Conservation (phyloP, 1,140 invertebrate species). For the Idris sp. region DNA sequence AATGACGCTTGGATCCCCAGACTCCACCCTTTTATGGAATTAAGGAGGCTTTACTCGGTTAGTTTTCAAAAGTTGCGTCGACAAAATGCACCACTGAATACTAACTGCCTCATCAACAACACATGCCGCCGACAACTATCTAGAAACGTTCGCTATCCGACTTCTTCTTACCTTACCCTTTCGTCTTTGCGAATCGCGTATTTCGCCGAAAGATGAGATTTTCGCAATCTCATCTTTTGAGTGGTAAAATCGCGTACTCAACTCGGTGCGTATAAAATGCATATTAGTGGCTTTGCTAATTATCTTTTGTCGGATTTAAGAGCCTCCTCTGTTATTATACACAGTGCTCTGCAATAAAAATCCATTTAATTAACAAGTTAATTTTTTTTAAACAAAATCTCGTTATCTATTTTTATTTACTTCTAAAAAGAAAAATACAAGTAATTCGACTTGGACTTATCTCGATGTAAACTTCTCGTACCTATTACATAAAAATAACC, state of each 20-base stretch:
- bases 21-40: slow-evolving; percentile 75
- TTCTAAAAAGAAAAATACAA: no score
- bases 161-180: slow-evolving; percentile 61
- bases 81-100: slow-evolving; percentile 75
- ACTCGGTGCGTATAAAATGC: slow-evolving; percentile 33
- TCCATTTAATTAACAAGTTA: slow-evolving; percentile 20
- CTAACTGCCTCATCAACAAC: slow-evolving; percentile 79
- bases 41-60: slow-evolving; percentile 76
- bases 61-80: slow-evolving; percentile 75
- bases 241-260: slow-evolving; percentile 71
- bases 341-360: slow-evolving; percentile 6
- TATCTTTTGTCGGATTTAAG: slow-evolving; percentile 27
- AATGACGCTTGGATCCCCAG: slow-evolving; percentile 71
- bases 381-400: no score
- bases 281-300: slow-evolving; percentile 30
- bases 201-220: slow-evolving; percentile 43
- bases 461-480: slow-evolving; percentile 22
- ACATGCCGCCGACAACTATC: slow-evolving; percentile 73
- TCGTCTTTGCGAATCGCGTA: slow-evolving; percentile 51
- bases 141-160: slow-evolving; percentile 66
- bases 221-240: slow-evolving; percentile 72
- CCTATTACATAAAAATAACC: slow-evolving; percentile 49
- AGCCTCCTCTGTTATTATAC: slow-evolving; percentile 5
- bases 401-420: no score
- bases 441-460: slow-evolving; percentile 17